Base-by-base conservation (phyloP, 2,888 invertebrate species). In the Noctua fimbriata region DNA sequence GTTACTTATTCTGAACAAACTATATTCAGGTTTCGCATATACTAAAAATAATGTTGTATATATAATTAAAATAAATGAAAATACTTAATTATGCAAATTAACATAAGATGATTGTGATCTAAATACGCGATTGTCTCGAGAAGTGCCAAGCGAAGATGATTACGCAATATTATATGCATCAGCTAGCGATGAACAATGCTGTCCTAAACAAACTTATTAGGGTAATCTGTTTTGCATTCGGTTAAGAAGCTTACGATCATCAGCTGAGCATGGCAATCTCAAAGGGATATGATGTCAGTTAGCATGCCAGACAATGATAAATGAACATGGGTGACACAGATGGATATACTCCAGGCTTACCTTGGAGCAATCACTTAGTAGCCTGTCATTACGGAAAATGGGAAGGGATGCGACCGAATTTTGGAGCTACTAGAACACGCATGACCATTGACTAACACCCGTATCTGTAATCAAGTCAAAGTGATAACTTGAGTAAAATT, bases 251-350 rank as follows among this genome's bases (percentile, higher is more conserved):
- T 44, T 21, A n/a, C 58, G 24, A 47, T n/a, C 65, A 66, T 67
- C 58, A 73, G 73, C 28, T 49, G 49, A 55, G 44, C 44, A 69
- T 60, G 76, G 52, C 32, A 5, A 28, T 55, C 9, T 44, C 32
- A 78, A 72, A 69, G 24, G 36, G 9, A 69, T 49, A 47, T 36
- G 14, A 21, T 21, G 24, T 52, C 55, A 55, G 70, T 52, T 18
- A 81, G 16, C 81, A 49, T 67, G 21, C n/a, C 9, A 28, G 71
- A 71, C 69, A 69, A 2, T 72, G 36, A 78, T 78, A 58, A 71
- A 82, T 83, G 78, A 49, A 32, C n/a, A 44, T 24, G 16, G n/a
- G 36, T 41, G 82, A 72, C 69, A 78, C 47, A 66, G 69, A 73
- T 73, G 44, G 41, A 83, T 58, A 58, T 32, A 55, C 55, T 49